phyloP scores from a whole-genome alignment of 2,888 invertebrate genomes.

The Scaptomyza reducta region DNA sequence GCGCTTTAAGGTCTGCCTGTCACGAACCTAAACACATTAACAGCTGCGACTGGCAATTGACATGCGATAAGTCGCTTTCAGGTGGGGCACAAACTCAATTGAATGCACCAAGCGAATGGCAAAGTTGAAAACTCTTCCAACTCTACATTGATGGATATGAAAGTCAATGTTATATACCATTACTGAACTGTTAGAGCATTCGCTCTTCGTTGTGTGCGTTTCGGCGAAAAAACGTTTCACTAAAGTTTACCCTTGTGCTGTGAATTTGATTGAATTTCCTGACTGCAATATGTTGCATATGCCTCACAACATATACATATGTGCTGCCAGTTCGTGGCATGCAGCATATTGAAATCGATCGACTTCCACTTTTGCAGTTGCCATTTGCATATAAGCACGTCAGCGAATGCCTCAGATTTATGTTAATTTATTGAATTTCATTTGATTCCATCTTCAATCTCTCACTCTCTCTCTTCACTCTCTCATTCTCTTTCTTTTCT shows the following conservation, averaged over 20 bases:
- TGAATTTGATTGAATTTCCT: constrained; percentile 66
- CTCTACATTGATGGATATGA: too few relatives aligned
- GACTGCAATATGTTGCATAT: constrained; percentile 43
- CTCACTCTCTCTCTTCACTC: background rate
- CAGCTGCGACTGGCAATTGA: constrained; percentile 25
- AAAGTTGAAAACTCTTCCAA: too few relatives aligned
- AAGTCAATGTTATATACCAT: background rate
- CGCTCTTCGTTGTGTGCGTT: background rate
- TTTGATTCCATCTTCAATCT: constrained; percentile 48
- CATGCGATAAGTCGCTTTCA: constrained; percentile 14
- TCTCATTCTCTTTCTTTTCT: background rate
- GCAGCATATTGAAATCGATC: constrained; percentile 73
- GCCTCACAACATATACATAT: constrained; percentile 7
- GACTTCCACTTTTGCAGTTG: constrained; percentile 31
- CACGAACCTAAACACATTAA: constrained; percentile 33
- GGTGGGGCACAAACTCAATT: background rate
- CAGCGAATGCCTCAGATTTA: constrained; percentile 64
- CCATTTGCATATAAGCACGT: constrained; percentile 59
- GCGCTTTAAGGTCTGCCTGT: constrained; percentile 26
- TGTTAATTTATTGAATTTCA: constrained; percentile 78
- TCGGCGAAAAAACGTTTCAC: background rate
- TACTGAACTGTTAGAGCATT: constrained; percentile 1
- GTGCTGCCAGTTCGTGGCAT: constrained; percentile 62
- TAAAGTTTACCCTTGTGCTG: constrained; percentile 21
- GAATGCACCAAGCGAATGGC: background rate